A percentile compares a stretch with the other conserved stretches of the same genome.
Evolutionary conservation across 2,888 invertebrate genomes (phyloP).

Genomic region (Pandemis corylana): DNA sequence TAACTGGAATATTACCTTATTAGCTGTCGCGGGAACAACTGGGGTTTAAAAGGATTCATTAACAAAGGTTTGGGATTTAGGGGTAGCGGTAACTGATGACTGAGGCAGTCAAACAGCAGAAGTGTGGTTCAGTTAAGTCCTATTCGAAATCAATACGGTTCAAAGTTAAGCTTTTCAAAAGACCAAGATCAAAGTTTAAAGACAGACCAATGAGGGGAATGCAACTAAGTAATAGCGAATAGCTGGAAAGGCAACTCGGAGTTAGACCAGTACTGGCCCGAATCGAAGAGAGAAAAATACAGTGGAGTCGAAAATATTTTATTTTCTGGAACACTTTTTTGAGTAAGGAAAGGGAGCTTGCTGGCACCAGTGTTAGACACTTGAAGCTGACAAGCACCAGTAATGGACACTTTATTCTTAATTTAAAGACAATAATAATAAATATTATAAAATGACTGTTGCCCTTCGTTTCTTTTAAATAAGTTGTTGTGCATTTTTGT

Average conservation of each 20-base stretch:
- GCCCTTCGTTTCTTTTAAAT: too few relatives aligned
- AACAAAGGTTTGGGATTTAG: too few relatives aligned
- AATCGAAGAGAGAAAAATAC: conserved; percentile 12
- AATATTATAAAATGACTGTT: too few relatives aligned
- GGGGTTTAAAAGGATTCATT: background rate
- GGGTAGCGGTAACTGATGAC: background rate
- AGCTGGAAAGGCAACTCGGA: conserved; percentile 16
- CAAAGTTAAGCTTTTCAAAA: background rate
- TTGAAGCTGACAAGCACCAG: too few relatives aligned
- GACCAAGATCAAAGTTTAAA: conserved; percentile 26
- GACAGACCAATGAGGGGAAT: conserved; percentile 18
- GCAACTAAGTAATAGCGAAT: conserved; percentile 32
- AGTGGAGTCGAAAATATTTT: conserved; percentile 6
- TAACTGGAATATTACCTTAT: conserved; percentile 21
- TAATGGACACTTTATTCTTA: too few relatives aligned
- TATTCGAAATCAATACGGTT: background rate
- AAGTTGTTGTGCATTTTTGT: too few relatives aligned
- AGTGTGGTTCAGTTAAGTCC: background rate
- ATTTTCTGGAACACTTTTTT: background rate
- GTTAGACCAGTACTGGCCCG: background rate
- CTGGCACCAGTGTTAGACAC: too few relatives aligned
- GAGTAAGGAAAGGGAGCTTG: background rate
- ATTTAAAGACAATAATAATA: too few relatives aligned
- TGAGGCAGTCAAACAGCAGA: background rate
- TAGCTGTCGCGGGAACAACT: conserved; percentile 4